Evolutionary conservation across 2,888 invertebrate genomes (phyloP), one percentile per base, ranked within the genome.

Genomic region (Tinea semifulvella): DNA sequence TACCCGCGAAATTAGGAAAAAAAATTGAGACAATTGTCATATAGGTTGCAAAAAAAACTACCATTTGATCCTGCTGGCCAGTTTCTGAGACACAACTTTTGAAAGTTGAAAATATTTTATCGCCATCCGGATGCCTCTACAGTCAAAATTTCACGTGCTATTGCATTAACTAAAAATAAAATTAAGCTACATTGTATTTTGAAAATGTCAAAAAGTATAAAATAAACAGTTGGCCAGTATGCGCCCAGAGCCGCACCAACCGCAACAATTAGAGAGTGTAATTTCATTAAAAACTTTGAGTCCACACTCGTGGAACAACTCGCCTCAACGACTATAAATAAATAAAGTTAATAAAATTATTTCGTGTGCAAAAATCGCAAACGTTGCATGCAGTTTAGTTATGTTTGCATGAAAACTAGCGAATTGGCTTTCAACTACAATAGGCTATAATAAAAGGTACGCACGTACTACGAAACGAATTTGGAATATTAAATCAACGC

Each of bases 281-380:
- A 74, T 69, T 72, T 64, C 66, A 74, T 73, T 73, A 67, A 71
- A 68, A 74, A 70, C 60, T 71, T 63, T 54, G 14, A 38, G 64
- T 60, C 59, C 57, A 60, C 63, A 58, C 28, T 42, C 17, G 42
- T n/a, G 40, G 7, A 42, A 40, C 40, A 40, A 27, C 42, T 16
- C 56, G 58, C 57, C 61, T 52, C 58, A 58, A 59, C 59, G 57
- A 58, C 70, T 53, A 69, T 74, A 74, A 73, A 76, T 73, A 75
- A 42, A 42, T 40, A 40, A 40, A 40, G 40, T 40, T 40, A 40
- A 40, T 40, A 40, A 72, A 71, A 73, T 69, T 68, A 69, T 65
- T 68, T 60, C 51, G 58, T n/a, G 52, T 52, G 57, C 55, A 55
- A 54, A 53, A 40, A 40, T 40, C 40, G 38, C 38, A 8, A 13